Conservation (phyloP, 2,797 vertebrate species). For the Uromys caudimaculatus region DNA sequence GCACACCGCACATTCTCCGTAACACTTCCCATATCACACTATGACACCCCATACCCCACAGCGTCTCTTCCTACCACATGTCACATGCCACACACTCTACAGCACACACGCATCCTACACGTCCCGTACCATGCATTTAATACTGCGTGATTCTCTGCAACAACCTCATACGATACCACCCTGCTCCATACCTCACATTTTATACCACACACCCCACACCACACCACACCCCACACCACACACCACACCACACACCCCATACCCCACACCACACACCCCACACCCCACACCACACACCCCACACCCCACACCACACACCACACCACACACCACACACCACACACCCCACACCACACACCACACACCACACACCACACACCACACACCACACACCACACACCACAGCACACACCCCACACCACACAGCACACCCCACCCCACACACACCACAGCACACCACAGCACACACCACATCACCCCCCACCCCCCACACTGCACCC, state of each 20-base stretch:
- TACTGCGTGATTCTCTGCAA: not conserved
- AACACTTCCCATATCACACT: not conserved
- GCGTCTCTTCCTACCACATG: not conserved
- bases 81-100: not conserved
- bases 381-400: rapidly evolving
- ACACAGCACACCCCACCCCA: not conserved
- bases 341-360: not conserved
- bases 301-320: too few relatives aligned
- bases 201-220: not conserved
- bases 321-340: not conserved
- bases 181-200: not conserved
- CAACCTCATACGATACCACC: not conserved
- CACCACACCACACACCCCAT: not conserved
- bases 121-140: not conserved
- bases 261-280: not conserved
- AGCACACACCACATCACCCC: not conserved
- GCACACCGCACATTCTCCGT: not conserved
- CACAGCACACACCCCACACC: not conserved
- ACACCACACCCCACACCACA: not conserved
- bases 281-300: not conserved
- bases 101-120: not conserved
- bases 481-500: not conserved
- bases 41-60: not conserved
- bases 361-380: not conserved
- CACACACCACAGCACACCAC: not conserved